Conservation (phyloP, 1,140 invertebrate genomes). For the Lucilia sericata region DNA sequence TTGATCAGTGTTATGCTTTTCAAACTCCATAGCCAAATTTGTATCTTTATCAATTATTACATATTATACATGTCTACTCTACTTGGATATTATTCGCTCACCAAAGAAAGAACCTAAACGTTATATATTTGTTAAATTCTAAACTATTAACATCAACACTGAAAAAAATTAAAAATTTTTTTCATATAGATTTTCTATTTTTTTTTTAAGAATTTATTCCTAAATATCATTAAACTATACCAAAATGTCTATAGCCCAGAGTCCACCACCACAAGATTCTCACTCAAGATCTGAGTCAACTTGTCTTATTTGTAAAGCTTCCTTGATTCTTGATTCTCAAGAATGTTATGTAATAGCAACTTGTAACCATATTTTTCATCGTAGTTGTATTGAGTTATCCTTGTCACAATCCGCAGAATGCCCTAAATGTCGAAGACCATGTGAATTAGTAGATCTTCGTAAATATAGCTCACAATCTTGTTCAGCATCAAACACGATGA, state of each 20-base stretch:
- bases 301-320: not conserved
- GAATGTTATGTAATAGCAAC: conserved; percentile 12
- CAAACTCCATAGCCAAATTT: no score
- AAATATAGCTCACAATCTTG: not conserved
- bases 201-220: not conserved
- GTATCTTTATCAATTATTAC: no score
- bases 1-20: no score
- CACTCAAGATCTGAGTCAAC: not conserved
- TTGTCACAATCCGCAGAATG: conserved; percentile 1
- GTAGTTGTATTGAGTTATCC: not conserved
- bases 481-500: no score
- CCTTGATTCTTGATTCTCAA: not conserved
- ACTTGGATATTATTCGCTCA: no score
- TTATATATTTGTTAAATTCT: not conserved
- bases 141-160: not conserved
- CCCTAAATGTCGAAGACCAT: not conserved
- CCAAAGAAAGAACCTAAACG: no score
- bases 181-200: not conserved
- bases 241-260: not conserved
- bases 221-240: not conserved
- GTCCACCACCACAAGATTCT: not conserved
- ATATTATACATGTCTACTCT: no score
- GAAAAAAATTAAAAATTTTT: not conserved
- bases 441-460: conserved; percentile 1
- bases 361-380: not conserved